Evolutionary conservation across 2,888 invertebrate species (phyloP), one percentile per base, ranked within the genome.

Genomic region (Gymnosoma rotundatum): DNA sequence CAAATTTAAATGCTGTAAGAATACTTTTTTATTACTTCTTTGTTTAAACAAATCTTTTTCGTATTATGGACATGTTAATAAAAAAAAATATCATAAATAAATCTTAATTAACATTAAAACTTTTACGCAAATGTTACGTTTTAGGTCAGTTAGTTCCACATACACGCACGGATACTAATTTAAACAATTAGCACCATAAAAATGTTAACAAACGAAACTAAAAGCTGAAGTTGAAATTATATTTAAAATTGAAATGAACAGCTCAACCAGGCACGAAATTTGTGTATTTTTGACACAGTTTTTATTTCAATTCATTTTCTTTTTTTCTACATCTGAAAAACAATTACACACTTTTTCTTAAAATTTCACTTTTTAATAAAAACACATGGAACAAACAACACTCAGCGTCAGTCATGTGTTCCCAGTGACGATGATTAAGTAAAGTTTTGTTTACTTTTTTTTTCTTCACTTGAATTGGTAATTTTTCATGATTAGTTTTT

Each of bases 141-240:
- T 76, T 76, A 76, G 81, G 75, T 70, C 75, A 81, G 52, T 69
- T 80, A 32, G 32, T 74, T 36, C 10, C 25, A 80, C 61, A 69
- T 20, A 69, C 56, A 18, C 36, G 21, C 8, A n/a, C 14, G 25
- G 14, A 21, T 32, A 32, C 32, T 32, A 36, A 70, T 63, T 78
- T 54, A 50, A 38, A 75, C 74, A 75, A 76, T 82, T 82, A 82
- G 75, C 81, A 82, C 70, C 75, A 76, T 72, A 63, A 76, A 81
- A 70, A 74, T 61, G 66, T 18, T 9, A 56, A 50, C 50, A 52
- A 66, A 20, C 36, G 4, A 48, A 63, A 70, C 56, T 9, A 42
- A 63, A 67, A 63, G 42, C 45, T 56, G 25, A 56, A 56, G 60
- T 56, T 63, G 48, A 56, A 42, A 2, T 12, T 58, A 50, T 45